Conservation (phyloP, 2,113 vertebrate species). For the Verasper variegatus region DNA sequence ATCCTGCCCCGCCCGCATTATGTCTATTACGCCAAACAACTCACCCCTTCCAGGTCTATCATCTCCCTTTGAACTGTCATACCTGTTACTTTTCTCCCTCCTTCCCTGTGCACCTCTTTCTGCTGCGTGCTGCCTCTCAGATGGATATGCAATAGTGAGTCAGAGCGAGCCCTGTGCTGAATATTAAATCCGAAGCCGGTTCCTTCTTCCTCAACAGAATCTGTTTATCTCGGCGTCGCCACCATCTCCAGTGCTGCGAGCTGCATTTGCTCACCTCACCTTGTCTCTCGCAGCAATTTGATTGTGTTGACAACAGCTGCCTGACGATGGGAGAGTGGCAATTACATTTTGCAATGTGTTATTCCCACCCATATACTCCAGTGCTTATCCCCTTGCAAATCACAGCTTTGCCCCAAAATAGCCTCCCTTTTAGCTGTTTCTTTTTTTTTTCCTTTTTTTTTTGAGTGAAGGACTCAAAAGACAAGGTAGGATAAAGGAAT, state of each 20-base stretch:
- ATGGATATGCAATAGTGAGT: conserved; percentile 66
- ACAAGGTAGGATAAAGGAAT: neutral
- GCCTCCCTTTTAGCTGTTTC: conserved; percentile 25
- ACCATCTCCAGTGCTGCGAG: conserved; percentile 50
- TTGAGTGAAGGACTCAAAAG: neutral
- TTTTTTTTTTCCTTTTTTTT: neutral
- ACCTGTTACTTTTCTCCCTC: conserved; percentile 39
- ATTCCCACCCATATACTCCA: conserved; percentile 41
- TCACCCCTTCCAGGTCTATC: conserved; percentile 47
- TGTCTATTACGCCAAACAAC: conserved; percentile 44
- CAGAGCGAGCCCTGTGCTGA: conserved; percentile 55
- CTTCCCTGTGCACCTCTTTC: conserved; percentile 37
- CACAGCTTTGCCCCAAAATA: conserved; percentile 38
- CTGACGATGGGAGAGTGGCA: conserved; percentile 59
- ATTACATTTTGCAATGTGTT: conserved; percentile 69
- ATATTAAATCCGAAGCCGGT: conserved; percentile 70
- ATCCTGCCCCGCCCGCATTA: conserved; percentile 38
- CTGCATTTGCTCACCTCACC: conserved; percentile 63
- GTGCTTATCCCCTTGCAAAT: conserved; percentile 41
- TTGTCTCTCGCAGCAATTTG: conserved; percentile 50
- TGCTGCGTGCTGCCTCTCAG: conserved; percentile 37
- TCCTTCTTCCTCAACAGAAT: conserved; percentile 62
- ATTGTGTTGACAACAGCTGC: conserved; percentile 74
- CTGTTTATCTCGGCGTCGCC: conserved; percentile 63
- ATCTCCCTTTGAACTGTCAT: conserved; percentile 62